A percentile compares a stretch with the other conserved stretches of the same genome.
Conservation (phyloP, 2,113 vertebrate genomes). For the Cynoglossus semilaevis region DNA sequence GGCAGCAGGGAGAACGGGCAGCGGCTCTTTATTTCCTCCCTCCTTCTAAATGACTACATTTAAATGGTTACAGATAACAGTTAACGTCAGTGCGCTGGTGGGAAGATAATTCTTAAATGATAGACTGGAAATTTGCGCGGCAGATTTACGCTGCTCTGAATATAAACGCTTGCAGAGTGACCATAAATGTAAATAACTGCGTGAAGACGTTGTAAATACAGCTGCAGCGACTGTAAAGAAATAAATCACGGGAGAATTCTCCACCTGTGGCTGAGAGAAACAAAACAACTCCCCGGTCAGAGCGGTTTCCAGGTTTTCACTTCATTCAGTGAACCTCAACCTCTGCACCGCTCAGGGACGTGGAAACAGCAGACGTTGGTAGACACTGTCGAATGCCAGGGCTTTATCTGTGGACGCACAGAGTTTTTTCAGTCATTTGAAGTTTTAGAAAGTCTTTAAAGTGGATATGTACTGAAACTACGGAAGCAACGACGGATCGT, state of each 20-base stretch:
- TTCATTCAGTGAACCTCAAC: too few species aligned
- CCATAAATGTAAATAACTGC: not conserved
- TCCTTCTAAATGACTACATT: not conserved
- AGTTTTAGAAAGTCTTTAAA: too few species aligned
- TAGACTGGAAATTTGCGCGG: not conserved
- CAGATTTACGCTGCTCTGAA: not conserved
- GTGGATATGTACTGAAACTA: too few species aligned
- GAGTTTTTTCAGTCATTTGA: too few species aligned
- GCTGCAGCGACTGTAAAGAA: not conserved
- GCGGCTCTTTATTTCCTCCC: not conserved
- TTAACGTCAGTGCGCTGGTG: not conserved
- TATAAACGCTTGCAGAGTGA: too few species aligned
- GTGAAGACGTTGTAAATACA: not conserved
- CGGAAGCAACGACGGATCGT: too few species aligned
- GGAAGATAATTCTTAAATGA: not conserved
- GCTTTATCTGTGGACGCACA: too few species aligned
- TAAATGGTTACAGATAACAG: not conserved
- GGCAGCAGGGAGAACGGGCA: not conserved
- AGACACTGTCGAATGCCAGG: too few species aligned
- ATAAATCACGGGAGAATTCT: not conserved
- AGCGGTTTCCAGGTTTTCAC: too few species aligned
- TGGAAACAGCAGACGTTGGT: too few species aligned
- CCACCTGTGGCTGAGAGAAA: not conserved
- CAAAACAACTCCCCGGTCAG: not conserved
- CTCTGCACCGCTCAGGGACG: too few species aligned